Evolutionary conservation across 2,113 vertebrate species (phyloP), one percentile per base, ranked within the genome.

Genomic region (Neotoma lepida): DNA sequence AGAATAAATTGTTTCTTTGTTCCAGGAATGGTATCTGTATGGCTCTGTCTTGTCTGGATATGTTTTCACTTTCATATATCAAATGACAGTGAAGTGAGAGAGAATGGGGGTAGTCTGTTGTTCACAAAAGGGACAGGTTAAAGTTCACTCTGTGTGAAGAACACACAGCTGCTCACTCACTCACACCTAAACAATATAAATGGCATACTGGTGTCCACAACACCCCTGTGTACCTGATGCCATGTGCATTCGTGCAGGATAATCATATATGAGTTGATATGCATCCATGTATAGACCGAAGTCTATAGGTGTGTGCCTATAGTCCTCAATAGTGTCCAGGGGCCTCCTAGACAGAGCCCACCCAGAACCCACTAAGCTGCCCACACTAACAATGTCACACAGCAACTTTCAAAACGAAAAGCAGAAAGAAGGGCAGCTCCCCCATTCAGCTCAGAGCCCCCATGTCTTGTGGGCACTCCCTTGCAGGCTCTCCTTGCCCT

Each of bases 41-140:
- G 63, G 41, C 35, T 56, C 54, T 49, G 51, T 39, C 64, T 13
- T 9, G 2, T 0, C 9, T 63, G 30, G 14, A 51, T 12, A 70
- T 14, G 39, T 7, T 56, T 61, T 76, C 33, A 82, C 4, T 46
- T 28, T 51, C 39, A 44, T 35, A 14, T 5, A 33, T 61, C 81
- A 89, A n/a, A 56, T 15, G 24, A 33, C 12, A 9, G 2, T 61
- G 28, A 63, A 4, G 2, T 33, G 28, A 66, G 70, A 64, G 15
- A 61, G 66, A 30, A 26, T 15, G 20, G n/a, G 10, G n/a, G 8
- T 0, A 1, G 6, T 10, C 74, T 14, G 8, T 22, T 0, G 22
- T 44, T 41, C 61, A 46, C 64, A 49, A 15, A 0, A 30, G 81
- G 64, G 35, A 6, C 39, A 39, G 24, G 70, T 20, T 15, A 39